Evolutionary conservation across 2,797 vertebrate species (phyloP), one percentile per base, ranked within the genome.

Genomic region (Glossophaga mutica): DNA sequence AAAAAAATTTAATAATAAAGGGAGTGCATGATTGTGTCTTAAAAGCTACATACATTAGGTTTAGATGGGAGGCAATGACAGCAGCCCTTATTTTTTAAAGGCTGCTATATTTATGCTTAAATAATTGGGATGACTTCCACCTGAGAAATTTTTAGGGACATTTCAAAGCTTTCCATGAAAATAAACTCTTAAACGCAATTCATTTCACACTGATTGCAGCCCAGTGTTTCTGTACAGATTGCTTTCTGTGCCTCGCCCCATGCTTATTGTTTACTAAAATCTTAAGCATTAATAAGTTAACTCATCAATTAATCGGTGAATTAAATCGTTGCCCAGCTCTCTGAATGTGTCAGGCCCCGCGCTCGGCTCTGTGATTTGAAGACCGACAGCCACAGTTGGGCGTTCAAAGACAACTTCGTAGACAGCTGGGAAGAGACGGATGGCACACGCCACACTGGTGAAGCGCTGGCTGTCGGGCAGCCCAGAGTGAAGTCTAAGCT

Each of bases 1-100:
- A 57, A 89, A 73, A 83, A 57, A 32, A 3, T 6, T 59, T 34
- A 77, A 70, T 81, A 37, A 55, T 88, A 62, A 82, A 96, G 73
- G 9, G 18, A 50, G 18, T 39, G 9, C 15, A 37, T 26, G 46
- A 50, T 73, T 71, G 21, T 79, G 42, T 85, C 79, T 92, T 94
- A 46, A 91, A 93, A 84, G 44, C 22, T 55, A 8, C 18, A 42
- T 37, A 10, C 0, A 1, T 74, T 59, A 81, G 34, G 24, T 81
- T 73, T 67, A 74, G 19, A 32, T 42, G 22, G 15, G 14, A 65
- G 78, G 83, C 86, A 86, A 74, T 15, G 52, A 21, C n/a, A 52
- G n/a, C n/a, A n/a, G n/a, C n/a, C 12, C 76, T 79, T 59, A 29
- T 50, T 87, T 87, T 90, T 73, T 68, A 68, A 96, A 94, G 52